Percentiles rank a stretch among this genome's conserved stretches.
These are phyloP conservation scores for Camptogramma bilineatum DNA, from an alignment of 2,888 invertebrate genomes.

Conservation along the genomic window DNA sequence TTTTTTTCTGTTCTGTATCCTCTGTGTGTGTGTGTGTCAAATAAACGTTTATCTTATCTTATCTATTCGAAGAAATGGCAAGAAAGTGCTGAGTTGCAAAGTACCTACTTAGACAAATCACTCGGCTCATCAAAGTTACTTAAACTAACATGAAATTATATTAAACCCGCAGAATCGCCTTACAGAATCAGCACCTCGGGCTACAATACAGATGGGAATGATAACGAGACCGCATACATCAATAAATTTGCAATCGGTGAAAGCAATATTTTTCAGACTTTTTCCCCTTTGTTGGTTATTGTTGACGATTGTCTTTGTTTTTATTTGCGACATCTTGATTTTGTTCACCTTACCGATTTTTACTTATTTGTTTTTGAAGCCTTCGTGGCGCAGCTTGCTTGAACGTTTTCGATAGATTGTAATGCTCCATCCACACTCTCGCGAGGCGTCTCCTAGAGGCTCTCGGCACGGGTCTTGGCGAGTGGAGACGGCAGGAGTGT, in stretches of 20 bases:
- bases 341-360: conserved; percentile 9
- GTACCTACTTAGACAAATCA: background rate
- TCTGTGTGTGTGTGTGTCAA: too few species aligned
- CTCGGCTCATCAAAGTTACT: background rate
- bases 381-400: too few species aligned
- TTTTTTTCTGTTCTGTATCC: too few species aligned
- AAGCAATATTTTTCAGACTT: conserved; percentile 39
- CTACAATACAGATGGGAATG: conserved; percentile 36
- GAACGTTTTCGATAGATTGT: too few species aligned
- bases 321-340: conserved; percentile 7
- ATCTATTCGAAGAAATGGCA: too few species aligned
- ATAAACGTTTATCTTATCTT: too few species aligned
- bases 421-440: background rate
- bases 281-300: conserved; percentile 35
- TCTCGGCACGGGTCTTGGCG: too few species aligned
- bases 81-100: too few species aligned
- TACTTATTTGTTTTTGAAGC: background rate
- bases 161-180: background rate
- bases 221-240: conserved; percentile 45
- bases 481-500: too few species aligned
- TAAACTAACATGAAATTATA: background rate
- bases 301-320: conserved; percentile 34
- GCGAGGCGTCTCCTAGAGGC: too few species aligned
- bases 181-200: conserved; percentile 20
- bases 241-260: conserved; percentile 46